These are phyloP conservation scores for Penaeus monodon DNA, from an alignment of 2,888 invertebrate species.

Conservation along the genomic window DNA sequence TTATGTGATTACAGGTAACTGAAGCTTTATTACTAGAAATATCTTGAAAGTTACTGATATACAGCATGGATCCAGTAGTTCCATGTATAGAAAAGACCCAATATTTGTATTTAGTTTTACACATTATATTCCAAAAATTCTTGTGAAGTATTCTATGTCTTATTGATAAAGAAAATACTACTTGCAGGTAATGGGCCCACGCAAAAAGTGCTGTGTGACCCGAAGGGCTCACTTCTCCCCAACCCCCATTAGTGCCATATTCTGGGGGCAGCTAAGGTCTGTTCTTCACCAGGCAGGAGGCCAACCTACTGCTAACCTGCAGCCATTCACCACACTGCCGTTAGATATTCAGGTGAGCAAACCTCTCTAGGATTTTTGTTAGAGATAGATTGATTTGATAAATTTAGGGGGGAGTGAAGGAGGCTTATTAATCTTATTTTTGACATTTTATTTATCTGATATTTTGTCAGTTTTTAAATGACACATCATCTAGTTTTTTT, in stretches of 20 bases:
- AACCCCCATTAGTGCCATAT: constrained; percentile 92
- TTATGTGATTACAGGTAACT: constrained; percentile 3
- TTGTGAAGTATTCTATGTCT: too few relatives aligned
- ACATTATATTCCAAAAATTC: too few relatives aligned
- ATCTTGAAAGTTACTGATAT: too few relatives aligned
- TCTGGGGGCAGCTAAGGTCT: constrained; percentile 90
- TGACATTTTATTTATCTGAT: too few relatives aligned
- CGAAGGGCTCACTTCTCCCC: constrained; percentile 84
- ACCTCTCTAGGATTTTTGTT: not conserved
- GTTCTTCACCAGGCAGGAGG: constrained; percentile 80
- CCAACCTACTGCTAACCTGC: constrained; percentile 89
- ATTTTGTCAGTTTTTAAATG: too few relatives aligned
- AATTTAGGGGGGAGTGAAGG: not conserved
- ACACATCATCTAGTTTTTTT: too few relatives aligned
- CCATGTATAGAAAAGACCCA: too few relatives aligned
- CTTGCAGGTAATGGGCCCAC: constrained; percentile 49
- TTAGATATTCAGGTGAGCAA: constrained; percentile 87
- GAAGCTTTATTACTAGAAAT: too few relatives aligned
- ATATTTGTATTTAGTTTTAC: too few relatives aligned
- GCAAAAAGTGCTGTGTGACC: constrained; percentile 74
- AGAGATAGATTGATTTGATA: not conserved
- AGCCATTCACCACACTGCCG: constrained; percentile 95
- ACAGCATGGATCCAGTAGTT: too few relatives aligned
- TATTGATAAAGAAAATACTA: not conserved
- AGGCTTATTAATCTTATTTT: too few relatives aligned